Evolutionary conservation across 2,888 invertebrate genomes (phyloP), one percentile per base, ranked within the genome.

Genomic region (Drosophila mulleri): DNA sequence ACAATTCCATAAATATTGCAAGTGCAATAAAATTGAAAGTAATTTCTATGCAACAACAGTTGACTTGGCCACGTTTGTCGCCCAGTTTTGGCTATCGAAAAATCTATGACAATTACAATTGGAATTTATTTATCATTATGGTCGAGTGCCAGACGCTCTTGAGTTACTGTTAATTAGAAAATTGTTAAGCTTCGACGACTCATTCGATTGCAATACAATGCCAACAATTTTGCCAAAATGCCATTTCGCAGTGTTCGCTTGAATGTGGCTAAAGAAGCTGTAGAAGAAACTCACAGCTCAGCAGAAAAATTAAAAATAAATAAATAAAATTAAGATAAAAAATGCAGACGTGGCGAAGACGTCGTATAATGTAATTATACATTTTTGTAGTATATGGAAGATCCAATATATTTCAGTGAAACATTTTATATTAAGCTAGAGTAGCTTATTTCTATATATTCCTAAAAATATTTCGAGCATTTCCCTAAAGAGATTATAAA

Each of bases 121-220:
- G 78, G 44, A 72, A 78, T 86, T 86, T 83, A 83, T 75, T 64
- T 71, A 65, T 65, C 68, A 73, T 47, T 56, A 54, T 69, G 69
- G 71, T 68, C 69, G 44, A 67, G 57, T 57, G 58, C 44, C 77
- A 70, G 50, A 59, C 65, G 29, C 41, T 58, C 75, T 50, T 69
- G 82, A 83, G 77, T 86, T 83, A 83, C 80, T 83, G 83, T 81
- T 86, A 86, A 83, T 86, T 83, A 79, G 79, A 86, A 83, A 83
- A 83, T 79, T 69, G 79, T 75, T 81, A 58, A 60, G 60, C 20
- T 9, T 23, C 11, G 9, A 16, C 8, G 9, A 18, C 26, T 6
- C 41, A 61, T 50, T 66, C 47, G 47, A 57, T 72, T 37, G 41
- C 39, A 7, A 45, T 53, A 44, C 45, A 60, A 57, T 57, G 32